Percentiles rank a stretch among this genome's conserved stretches.
Conservation (phyloP, 2,113 vertebrate species). For the Sterrhoptilus dennistouni region DNA sequence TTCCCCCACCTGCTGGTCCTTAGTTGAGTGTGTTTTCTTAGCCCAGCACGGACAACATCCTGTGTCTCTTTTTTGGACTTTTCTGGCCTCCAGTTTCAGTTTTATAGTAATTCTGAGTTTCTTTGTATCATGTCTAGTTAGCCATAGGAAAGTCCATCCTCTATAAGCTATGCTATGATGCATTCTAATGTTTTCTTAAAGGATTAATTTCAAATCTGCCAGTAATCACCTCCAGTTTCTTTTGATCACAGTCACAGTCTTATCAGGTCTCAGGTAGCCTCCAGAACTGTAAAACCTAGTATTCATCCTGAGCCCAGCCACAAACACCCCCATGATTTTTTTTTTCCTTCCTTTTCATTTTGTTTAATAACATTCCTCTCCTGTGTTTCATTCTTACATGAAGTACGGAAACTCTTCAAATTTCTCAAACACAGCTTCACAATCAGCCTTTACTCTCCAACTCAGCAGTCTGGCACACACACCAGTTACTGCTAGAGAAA, state of each 20-base stretch:
- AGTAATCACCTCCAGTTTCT: slow-evolving; percentile 44
- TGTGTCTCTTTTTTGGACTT: background rate
- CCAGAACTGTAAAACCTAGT: slow-evolving; percentile 6
- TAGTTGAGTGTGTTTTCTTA: background rate
- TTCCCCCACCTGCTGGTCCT: background rate
- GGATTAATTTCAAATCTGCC: slow-evolving; percentile 46
- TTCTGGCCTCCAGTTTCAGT: background rate
- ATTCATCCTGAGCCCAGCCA: background rate
- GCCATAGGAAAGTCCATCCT: background rate
- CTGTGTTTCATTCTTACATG: background rate
- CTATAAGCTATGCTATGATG: background rate
- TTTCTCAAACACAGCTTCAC: slow-evolving; percentile 20
- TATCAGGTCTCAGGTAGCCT: slow-evolving; percentile 34
- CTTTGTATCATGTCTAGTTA: background rate
- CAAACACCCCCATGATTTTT: background rate
- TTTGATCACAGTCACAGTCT: slow-evolving; percentile 42
- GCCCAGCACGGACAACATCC: background rate
- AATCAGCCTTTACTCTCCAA: background rate
- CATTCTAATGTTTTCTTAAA: slow-evolving; percentile 57
- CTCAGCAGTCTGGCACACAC: background rate
- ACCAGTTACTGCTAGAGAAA: background rate
- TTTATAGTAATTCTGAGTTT: background rate
- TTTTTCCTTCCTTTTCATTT: background rate
- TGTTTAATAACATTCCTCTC: slow-evolving; percentile 31
- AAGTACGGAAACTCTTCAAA: background rate